Evolutionary conservation across 2,113 vertebrate species (phyloP).

Genomic region (Prinia subflava): DNA sequence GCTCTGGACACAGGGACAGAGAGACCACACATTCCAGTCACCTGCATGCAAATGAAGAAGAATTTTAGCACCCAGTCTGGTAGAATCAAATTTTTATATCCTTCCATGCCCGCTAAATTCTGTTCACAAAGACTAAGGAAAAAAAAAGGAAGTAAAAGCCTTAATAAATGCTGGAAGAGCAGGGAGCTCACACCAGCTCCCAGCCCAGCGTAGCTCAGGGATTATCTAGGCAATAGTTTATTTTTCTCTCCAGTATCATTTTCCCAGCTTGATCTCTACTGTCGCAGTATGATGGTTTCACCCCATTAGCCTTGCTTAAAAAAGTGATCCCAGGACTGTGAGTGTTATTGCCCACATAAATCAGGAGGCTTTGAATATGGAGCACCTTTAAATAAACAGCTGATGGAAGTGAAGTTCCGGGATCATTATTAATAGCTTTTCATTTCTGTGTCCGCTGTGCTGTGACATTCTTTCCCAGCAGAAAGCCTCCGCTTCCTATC

Average conservation of each 20-base stretch:
- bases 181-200: conserved; percentile 7
- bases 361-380: conserved; percentile 75
- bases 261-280: conserved; percentile 69
- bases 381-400: conserved; percentile 85
- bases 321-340: conserved; percentile 71
- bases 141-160: conserved; percentile 19
- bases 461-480: conserved; percentile 79
- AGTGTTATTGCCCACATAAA: conserved; percentile 80
- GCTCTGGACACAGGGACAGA: background rate
- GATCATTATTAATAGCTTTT: conserved; percentile 85
- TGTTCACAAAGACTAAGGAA: conserved; percentile 6
- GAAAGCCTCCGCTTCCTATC: conserved; percentile 71
- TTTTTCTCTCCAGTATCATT: conserved; percentile 67
- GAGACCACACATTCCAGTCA: background rate
- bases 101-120: conserved; percentile 27
- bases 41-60: background rate
- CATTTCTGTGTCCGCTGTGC: conserved; percentile 80
- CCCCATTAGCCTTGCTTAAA: conserved; percentile 80
- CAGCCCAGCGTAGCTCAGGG: conserved; percentile 13
- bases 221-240: conserved; percentile 63
- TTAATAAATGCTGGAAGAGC: conserved; percentile 46
- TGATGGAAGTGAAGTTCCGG: conserved; percentile 80
- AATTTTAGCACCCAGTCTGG: conserved; percentile 8
- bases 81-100: conserved; percentile 31
- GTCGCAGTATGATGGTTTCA: conserved; percentile 70